Conservation (phyloP, 2,888 invertebrate genomes). For the Cosmorhoe ocellata region DNA sequence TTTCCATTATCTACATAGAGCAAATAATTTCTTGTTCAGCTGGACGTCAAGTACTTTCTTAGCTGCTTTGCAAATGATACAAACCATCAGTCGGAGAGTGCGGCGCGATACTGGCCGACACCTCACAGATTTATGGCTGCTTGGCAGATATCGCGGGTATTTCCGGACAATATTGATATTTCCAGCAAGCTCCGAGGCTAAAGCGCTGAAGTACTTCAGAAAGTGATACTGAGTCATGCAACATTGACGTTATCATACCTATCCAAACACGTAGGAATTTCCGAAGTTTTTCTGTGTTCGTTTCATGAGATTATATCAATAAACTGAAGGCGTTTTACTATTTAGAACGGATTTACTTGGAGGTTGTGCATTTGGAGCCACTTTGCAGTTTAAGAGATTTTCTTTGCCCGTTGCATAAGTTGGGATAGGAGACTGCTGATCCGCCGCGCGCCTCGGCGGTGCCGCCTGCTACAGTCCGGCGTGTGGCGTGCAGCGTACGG, state of each 20-base stretch:
- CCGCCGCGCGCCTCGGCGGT: constrained; percentile 33
- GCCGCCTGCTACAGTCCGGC: constrained; percentile 36
- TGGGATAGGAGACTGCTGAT: constrained; percentile 42
- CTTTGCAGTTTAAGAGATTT: constrained; percentile 49
- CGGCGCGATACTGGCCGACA: constrained; percentile 74
- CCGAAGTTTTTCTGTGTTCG: constrained; percentile 18
- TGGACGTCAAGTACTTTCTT: constrained; percentile 58
- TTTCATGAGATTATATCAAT: constrained; percentile 24
- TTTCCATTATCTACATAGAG: constrained; percentile 5
- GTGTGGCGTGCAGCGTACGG: constrained; percentile 42
- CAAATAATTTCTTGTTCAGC: constrained; percentile 16
- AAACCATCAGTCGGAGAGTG: constrained; percentile 76
- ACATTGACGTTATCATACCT: constrained; percentile 29
- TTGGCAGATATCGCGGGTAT: constrained; percentile 65
- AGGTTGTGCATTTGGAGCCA: constrained; percentile 40
- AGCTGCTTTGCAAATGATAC: constrained; percentile 79
- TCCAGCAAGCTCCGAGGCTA: constrained; percentile 62
- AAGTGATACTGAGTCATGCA: constrained; percentile 58
- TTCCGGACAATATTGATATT: constrained; percentile 75
- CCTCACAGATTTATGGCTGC: constrained; percentile 73
- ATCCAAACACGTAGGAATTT: constrained; percentile 21
- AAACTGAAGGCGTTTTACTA: constrained; percentile 39
- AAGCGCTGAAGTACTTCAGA: constrained; percentile 68
- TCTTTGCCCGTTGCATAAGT: constrained; percentile 57
- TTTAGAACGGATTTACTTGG: constrained; percentile 43